phyloP scores from a whole-genome alignment of 2,888 invertebrate genomes.

The Galerucella nymphaeae region DNA sequence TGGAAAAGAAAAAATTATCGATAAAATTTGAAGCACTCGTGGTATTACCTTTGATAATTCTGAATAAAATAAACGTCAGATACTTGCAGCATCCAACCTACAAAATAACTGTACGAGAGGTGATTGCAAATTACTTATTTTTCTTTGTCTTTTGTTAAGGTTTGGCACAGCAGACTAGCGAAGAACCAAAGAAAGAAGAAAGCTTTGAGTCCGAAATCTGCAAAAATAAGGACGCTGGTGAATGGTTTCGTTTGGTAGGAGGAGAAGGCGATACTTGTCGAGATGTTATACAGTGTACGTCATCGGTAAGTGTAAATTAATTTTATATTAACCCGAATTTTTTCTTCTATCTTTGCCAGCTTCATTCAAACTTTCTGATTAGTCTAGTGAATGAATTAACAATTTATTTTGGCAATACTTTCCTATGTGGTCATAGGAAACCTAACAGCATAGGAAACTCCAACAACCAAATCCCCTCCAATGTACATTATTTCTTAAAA shows the following conservation, averaged over 20 bases:
- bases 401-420: no score
- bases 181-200: conserved; percentile 81
- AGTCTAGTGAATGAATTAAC: no score
- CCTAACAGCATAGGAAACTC: no score
- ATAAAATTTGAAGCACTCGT: no score
- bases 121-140: conserved; percentile 9
- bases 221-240: conserved; percentile 94
- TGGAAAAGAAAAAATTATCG: no score
- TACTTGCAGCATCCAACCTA: conserved; percentile 24
- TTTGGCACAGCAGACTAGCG: conserved; percentile 64
- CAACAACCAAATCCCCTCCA: no score
- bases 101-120: conserved; percentile 9
- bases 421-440: no score
- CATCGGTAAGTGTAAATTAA: conserved; percentile 75
- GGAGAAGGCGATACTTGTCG: conserved; percentile 93
- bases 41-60: no score
- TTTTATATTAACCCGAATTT: not conserved
- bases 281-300: conserved; percentile 95
- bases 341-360: no score
- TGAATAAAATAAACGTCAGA: not conserved
- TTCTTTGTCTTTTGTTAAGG: conserved; percentile 28
- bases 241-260: conserved; percentile 92
- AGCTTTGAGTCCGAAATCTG: conserved; percentile 90
- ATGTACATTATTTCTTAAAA: no score
- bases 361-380: no score